A percentile compares a stretch with the other conserved stretches of the same genome.
These are phyloP conservation scores for Pelvicachromis taeniatus DNA, from an alignment of 2,113 vertebrate genomes.

Conservation along the genomic window DNA sequence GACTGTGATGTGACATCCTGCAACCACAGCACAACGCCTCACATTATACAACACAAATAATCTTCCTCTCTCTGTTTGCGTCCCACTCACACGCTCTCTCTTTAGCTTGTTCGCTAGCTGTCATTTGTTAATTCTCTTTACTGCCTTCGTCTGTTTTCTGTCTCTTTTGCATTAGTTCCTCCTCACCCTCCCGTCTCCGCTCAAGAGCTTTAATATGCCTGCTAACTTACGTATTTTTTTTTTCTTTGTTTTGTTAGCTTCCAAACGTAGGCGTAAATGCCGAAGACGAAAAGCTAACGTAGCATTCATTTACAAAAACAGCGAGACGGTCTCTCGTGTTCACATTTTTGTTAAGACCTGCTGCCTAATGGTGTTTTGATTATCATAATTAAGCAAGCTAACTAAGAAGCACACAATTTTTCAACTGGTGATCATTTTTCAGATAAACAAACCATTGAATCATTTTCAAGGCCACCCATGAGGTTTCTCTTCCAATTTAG, in stretches of 20 bases:
- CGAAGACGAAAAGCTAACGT: neutral
- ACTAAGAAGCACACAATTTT: neutral
- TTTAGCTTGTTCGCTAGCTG: neutral
- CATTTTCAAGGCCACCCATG: neutral
- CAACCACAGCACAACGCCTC: slow-evolving; percentile 43
- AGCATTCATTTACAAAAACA: neutral
- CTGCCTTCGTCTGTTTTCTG: slow-evolving; percentile 22
- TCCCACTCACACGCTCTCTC: slow-evolving; percentile 9
- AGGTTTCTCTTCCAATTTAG: neutral
- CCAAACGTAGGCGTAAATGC: neutral
- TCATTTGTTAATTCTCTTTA: slow-evolving; percentile 37
- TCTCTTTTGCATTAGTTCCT: neutral
- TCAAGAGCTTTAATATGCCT: neutral
- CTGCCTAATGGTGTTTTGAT: neutral
- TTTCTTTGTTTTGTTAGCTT: neutral
- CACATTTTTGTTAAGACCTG: neutral
- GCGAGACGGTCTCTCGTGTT: neutral
- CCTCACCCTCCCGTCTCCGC: neutral
- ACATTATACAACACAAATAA: slow-evolving; percentile 38
- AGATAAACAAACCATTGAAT: neutral
- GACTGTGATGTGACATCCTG: slow-evolving; percentile 54
- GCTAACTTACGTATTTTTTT: neutral
- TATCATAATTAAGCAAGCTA: neutral
- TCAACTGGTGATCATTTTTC: neutral
- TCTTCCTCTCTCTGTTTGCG: slow-evolving; percentile 20